Base-by-base conservation (phyloP, 2,797 vertebrate species). In the Pangasius larnaudii region DNA sequence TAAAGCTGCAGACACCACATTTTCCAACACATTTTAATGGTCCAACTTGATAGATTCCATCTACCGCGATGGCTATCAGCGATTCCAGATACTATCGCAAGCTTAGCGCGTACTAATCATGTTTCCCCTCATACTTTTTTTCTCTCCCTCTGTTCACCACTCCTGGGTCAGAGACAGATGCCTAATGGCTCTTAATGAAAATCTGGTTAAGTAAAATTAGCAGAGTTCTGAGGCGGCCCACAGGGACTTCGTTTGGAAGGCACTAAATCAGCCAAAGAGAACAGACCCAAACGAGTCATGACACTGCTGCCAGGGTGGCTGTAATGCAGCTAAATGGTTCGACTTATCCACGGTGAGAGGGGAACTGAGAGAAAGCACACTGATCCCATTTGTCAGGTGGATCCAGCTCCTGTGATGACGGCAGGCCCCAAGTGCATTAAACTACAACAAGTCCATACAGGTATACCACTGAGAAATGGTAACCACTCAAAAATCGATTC, bases 331-430 rank as follows among this genome's bases (percentile, higher is more conserved):
- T 88, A 90, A 92, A 91, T 84, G 71, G 74, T 83, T 65, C 72
- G 51, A 67, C 89, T 90, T 89, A 89, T 85, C 59, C 39, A 33
- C 3, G 36, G 83, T 63, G 67, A 90, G 79, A 86, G 77, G 88
- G 71, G 79, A 75, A 88, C 85, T 51, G 61, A 85, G 56, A 88
- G 56, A 81, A 77, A 79, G 36, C 27, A 30, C 71, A 42, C 89
- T 67, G 89, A 83, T 84, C 88, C 84, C 87, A 88, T 91, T 92
- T 90, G 91, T 91, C 89, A 91, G 85, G 89, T 91, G 91, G 91
- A 92, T 91, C 83, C 87, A 85, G 82, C 67, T 87, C 78, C 59
- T 63, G 72, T 39, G 51, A 83, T 79, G 78, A 90, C 18, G 77
- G 71, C 58, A 69, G 83, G 19, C 59, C 88, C 87, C 86, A 53